Evolutionary conservation across 2,888 invertebrate genomes (phyloP).

Genomic region (Poecilobothrus nobilitatus): DNA sequence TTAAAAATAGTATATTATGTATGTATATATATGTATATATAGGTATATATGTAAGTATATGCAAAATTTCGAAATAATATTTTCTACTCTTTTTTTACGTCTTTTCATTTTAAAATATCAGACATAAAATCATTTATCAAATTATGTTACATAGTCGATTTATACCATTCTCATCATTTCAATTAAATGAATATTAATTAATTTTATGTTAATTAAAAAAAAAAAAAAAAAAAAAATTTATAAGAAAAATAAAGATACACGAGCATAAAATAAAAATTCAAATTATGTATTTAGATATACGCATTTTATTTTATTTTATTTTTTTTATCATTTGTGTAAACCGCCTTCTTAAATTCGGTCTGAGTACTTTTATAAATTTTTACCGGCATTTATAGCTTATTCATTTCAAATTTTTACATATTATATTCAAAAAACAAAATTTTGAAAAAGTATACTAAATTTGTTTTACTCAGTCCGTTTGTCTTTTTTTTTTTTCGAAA

Average conservation of each 20-base stretch:
- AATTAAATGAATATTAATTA: background rate
- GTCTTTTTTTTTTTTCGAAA: too few species aligned
- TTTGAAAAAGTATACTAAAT: too few species aligned
- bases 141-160: background rate
- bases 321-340: background rate
- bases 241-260: too few species aligned
- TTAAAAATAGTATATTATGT: too few species aligned
- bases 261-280: background rate
- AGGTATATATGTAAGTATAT: too few species aligned
- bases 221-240: too few species aligned
- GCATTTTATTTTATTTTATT: background rate
- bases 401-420: too few species aligned
- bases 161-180: background rate
- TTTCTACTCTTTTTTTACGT: background rate
- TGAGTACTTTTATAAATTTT: too few species aligned
- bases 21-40: too few species aligned
- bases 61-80: background rate
- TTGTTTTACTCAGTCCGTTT: too few species aligned
- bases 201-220: background rate
- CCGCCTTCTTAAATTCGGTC: background rate
- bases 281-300: background rate
- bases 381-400: too few species aligned
- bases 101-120: background rate
- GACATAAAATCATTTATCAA: conserved; percentile 1
- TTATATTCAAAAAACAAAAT: too few species aligned